Evolutionary conservation across 2,797 vertebrate genomes (phyloP), one percentile per base, ranked within the genome.

Genomic region (Alcedo atthis): DNA sequence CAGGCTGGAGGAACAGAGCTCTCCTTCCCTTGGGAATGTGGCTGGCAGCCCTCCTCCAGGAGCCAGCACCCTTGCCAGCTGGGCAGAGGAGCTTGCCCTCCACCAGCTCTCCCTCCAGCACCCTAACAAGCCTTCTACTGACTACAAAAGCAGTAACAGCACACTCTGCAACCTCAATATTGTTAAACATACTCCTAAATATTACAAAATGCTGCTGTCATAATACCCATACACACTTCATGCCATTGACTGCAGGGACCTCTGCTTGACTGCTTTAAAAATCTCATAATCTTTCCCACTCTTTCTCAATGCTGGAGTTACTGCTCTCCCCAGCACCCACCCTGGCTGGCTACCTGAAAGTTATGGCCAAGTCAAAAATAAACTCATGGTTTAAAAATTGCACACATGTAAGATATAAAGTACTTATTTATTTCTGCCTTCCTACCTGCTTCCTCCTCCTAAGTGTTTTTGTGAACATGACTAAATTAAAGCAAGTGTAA

Each of bases 111-210:
- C 59, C 24, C 59, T 79, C 37, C 51, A 88, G 77, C 32, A 64
- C 26, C 2, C 0, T 63, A 76, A 91, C 16, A 55, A 55, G 6
- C 69, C 69, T 64, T 92, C 76, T 35, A 37, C 64, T 85, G 51
- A 77, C 53, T 53, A 49, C 57, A 86, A 79, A 83, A 92, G 62
- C 61, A 73, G 48, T 37, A 93, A 54, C 53, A 69, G 33, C 71
- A 66, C 51, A 21, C 55, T 91, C 66, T 73, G 68, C 63, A 70
- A 48, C 16, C 51, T 42, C 4, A 5, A 8, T 57, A 43, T 37
- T 48, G 40, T 84, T 93, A 96, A 96, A 94, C 46, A 85, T 46
- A 66, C 81, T 46, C 68, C 69, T 96, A 96, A 94, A 92, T 93
- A 95, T 58, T 92, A 88, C 28, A 93, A 91, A 95, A 90, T 1